phyloP scores from a whole-genome alignment of 2,888 invertebrate species.

The Zele albiditarsus region DNA sequence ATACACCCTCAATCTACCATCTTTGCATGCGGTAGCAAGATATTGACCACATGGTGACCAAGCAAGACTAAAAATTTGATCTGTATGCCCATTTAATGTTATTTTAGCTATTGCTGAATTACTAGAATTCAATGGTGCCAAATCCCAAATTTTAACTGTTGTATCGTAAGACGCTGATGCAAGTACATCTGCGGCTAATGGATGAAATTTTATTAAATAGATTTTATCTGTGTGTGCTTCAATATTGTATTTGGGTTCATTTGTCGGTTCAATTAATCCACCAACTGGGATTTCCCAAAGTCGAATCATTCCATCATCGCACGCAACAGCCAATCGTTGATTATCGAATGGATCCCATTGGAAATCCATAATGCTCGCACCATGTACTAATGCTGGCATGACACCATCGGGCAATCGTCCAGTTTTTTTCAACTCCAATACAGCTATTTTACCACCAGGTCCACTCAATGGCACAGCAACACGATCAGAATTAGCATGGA shows the following conservation, averaged over 20 bases:
- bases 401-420: slow-evolving; percentile 87
- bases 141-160: slow-evolving; percentile 91
- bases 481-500: slow-evolving; percentile 89
- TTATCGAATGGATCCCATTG: slow-evolving; percentile 95
- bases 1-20: slow-evolving; percentile 87
- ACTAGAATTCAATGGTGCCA: slow-evolving; percentile 71
- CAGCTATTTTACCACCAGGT: slow-evolving; percentile 91
- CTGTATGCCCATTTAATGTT: slow-evolving; percentile 83
- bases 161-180: slow-evolving; percentile 93
- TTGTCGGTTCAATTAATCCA: slow-evolving; percentile 85
- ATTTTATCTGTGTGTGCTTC: slow-evolving; percentile 93
- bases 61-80: slow-evolving; percentile 92
- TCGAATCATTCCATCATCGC: slow-evolving; percentile 89
- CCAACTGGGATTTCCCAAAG: slow-evolving; percentile 85
- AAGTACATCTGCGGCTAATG: slow-evolving; percentile 88
- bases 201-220: slow-evolving; percentile 92
- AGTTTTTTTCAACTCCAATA: slow-evolving; percentile 86
- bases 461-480: slow-evolving; percentile 94
- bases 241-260: slow-evolving; percentile 80
- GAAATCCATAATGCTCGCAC: slow-evolving; percentile 92
- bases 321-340: slow-evolving; percentile 86
- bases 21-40: slow-evolving; percentile 92
- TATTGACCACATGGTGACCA: slow-evolving; percentile 95
- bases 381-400: slow-evolving; percentile 91
- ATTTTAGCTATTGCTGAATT: slow-evolving; percentile 78